A percentile compares a stretch with the other conserved stretches of the same genome.
Conservation (phyloP, 1,140 invertebrate genomes). For the Cherax quadricarinatus region DNA sequence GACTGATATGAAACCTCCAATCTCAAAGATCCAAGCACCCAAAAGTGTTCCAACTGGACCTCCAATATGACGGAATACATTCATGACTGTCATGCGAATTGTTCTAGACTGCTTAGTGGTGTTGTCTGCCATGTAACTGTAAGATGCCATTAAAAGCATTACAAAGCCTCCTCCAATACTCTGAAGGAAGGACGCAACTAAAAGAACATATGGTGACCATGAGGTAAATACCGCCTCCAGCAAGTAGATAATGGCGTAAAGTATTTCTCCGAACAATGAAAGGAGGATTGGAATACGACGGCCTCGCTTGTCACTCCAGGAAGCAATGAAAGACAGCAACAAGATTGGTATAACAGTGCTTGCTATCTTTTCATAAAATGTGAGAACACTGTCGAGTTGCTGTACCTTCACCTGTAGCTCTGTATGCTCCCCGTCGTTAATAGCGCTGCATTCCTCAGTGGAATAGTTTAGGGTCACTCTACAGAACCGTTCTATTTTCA, state of each 20-base stretch:
- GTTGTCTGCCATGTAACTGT: slow-evolving; percentile 52
- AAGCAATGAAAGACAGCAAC: slow-evolving; percentile 21
- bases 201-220: slow-evolving; percentile 24
- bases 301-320: slow-evolving; percentile 42
- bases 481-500: slow-evolving; percentile 32
- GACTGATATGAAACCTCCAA: slow-evolving; percentile 6
- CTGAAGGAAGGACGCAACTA: slow-evolving; percentile 12
- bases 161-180: slow-evolving; percentile 25
- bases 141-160: slow-evolving; percentile 36
- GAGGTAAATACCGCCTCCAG: slow-evolving; percentile 21
- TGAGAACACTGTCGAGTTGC: slow-evolving; percentile 17
- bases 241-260: background rate
- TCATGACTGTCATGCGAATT: slow-evolving; percentile 22
- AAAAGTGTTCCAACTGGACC: slow-evolving; percentile 15
- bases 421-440: slow-evolving; percentile 31
- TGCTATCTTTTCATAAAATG: slow-evolving; percentile 1
- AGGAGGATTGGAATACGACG: background rate
- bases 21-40: background rate
- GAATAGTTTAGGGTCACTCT: background rate
- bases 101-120: background rate
- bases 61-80: slow-evolving; percentile 6
- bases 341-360: background rate
- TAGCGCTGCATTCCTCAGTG: background rate
- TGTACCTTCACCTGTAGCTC: slow-evolving; percentile 11
- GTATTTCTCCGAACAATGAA: background rate